phyloP scores from a whole-genome alignment of 2,888 invertebrate genomes.

The Cephus pygmeus region DNA sequence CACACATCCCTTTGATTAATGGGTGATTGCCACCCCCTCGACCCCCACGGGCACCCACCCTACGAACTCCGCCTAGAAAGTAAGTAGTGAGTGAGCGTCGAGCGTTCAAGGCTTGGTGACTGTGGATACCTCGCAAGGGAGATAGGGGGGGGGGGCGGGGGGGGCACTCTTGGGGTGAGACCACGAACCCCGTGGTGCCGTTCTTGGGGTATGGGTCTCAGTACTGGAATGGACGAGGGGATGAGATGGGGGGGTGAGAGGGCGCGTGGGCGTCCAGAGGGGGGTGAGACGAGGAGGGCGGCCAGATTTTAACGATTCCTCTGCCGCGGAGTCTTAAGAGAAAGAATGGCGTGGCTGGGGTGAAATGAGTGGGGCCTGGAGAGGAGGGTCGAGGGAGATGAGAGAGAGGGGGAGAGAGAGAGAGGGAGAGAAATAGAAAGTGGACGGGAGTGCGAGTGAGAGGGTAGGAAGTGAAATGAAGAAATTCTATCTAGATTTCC shows the following conservation, averaged over 20 bases:
- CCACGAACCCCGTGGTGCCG: not conserved
- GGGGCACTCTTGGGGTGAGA: slow-evolving; percentile 33
- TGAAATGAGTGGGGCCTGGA: slow-evolving; percentile 58
- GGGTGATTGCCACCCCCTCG: slow-evolving; percentile 40
- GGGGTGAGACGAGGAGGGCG: slow-evolving; percentile 49
- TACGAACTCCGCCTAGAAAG: slow-evolving; percentile 41
- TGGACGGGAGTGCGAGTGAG: slow-evolving; percentile 35
- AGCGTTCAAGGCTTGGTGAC: slow-evolving; percentile 61
- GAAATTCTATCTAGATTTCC: slow-evolving; percentile 74
- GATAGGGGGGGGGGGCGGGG: slow-evolving; percentile 58
- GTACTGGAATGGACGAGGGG: slow-evolving; percentile 20
- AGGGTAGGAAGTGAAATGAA: slow-evolving; percentile 69
- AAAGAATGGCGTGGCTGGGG: slow-evolving; percentile 63
- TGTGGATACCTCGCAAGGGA: slow-evolving; percentile 67
- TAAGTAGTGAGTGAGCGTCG: slow-evolving; percentile 56
- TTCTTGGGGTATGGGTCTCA: not conserved
- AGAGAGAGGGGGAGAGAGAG: slow-evolving; percentile 11
- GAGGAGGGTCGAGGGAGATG: slow-evolving; percentile 27
- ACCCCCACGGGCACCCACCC: slow-evolving; percentile 18
- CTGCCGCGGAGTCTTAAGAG: slow-evolving; percentile 66
- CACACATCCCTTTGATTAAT: slow-evolving; percentile 48
- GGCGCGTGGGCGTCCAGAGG: slow-evolving; percentile 14
- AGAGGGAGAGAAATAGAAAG: slow-evolving; percentile 23
- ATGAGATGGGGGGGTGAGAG: slow-evolving; percentile 24
- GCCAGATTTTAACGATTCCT: slow-evolving; percentile 68